phyloP scores from a whole-genome alignment of 2,888 invertebrate genomes.

The Cotesia congregata region DNA sequence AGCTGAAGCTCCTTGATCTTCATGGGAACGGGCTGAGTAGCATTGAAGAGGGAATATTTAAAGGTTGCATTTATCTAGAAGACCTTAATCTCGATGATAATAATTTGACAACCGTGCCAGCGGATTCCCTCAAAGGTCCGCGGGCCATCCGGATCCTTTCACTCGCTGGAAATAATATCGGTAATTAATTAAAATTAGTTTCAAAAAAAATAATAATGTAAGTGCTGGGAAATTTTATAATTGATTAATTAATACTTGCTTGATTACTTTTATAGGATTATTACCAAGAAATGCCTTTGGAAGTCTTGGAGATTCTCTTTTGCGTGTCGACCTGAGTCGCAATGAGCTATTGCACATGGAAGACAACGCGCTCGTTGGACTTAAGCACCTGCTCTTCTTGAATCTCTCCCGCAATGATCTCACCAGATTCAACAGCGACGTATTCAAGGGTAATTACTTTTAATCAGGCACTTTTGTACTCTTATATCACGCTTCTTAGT shows the following conservation, averaged over 20 bases:
- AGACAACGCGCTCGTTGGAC: conserved; percentile 80
- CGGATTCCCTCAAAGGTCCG: conserved; percentile 86
- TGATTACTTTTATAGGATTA: conserved; percentile 73
- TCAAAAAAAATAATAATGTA: neutral
- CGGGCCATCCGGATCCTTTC: conserved; percentile 80
- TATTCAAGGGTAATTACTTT: conserved; percentile 75
- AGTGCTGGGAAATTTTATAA: neutral
- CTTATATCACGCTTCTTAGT: neutral
- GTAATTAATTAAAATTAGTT: conserved; percentile 69
- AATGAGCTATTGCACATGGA: conserved; percentile 84
- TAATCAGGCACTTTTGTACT: conserved; percentile 20
- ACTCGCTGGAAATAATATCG: conserved; percentile 84
- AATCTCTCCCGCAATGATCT: conserved; percentile 85
- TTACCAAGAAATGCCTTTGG: conserved; percentile 78
- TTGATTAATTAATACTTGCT: neutral
- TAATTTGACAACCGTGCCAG: conserved; percentile 82
- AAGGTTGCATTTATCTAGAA: conserved; percentile 85
- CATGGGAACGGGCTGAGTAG: conserved; percentile 86
- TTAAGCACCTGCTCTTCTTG: conserved; percentile 78
- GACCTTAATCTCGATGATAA: conserved; percentile 87
- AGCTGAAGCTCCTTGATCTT: conserved; percentile 82
- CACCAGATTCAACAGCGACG: conserved; percentile 85
- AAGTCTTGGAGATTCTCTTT: conserved; percentile 72
- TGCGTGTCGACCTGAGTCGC: conserved; percentile 83
- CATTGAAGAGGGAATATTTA: conserved; percentile 88